These are phyloP conservation scores for Apotomis betuletana DNA, from an alignment of 2,888 invertebrate species.

Conservation along the genomic window DNA sequence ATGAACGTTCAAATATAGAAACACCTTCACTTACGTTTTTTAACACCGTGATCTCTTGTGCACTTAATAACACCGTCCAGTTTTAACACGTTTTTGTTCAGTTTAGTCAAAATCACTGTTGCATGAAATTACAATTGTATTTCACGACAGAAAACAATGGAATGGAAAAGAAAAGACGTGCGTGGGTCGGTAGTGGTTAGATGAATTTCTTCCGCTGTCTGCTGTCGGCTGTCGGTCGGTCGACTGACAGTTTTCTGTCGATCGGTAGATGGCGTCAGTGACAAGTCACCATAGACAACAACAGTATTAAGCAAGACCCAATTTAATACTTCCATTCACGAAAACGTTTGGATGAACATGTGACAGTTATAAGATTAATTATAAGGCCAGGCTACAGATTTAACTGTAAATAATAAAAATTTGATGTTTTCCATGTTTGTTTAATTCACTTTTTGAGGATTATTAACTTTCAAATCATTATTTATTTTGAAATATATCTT, in stretches of 20 bases:
- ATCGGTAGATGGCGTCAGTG: conserved; percentile 68
- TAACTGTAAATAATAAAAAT: too few species aligned
- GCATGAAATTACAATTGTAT: conserved; percentile 65
- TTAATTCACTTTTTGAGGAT: too few species aligned
- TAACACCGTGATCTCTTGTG: conserved; percentile 52
- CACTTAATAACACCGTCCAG: conserved; percentile 61
- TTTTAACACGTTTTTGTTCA: conserved; percentile 57
- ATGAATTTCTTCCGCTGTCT: conserved; percentile 52
- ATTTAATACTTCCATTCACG: conserved; percentile 35
- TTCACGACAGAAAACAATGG: conserved; percentile 76
- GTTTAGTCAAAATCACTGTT: conserved; percentile 56
- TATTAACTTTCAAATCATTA: too few species aligned
- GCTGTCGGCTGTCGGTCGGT: conserved; percentile 41
- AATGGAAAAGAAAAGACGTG: conserved; percentile 73
- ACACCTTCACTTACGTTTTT: conserved; percentile 65
- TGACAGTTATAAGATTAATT: not conserved
- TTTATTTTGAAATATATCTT: too few species aligned
- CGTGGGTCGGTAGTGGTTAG: conserved; percentile 60
- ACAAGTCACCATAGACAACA: conserved; percentile 62
- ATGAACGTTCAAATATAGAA: conserved; percentile 55
- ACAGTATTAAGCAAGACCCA: conserved; percentile 59
- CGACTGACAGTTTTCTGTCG: conserved; percentile 37
- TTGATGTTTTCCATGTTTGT: too few species aligned
- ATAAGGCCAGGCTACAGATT: not conserved
- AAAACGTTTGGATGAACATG: not conserved